These are phyloP conservation scores for Nannobrachium achirus DNA, from an alignment of 2,113 vertebrate genomes.

Conservation along the genomic window DNA sequence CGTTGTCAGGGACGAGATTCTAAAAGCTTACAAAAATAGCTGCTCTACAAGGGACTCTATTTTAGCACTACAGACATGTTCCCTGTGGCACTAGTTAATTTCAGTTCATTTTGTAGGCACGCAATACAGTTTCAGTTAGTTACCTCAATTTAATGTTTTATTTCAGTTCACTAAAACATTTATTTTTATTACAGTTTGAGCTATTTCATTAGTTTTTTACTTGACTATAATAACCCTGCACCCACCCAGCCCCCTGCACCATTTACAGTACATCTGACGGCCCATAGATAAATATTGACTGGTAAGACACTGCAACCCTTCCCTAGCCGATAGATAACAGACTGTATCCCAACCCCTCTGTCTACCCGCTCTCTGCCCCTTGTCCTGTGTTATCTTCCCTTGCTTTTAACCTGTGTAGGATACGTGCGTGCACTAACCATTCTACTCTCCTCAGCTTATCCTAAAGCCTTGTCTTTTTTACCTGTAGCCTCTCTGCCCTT, in stretches of 20 bases:
- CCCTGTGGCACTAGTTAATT: no score
- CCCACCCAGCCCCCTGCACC: neutral
- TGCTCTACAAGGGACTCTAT: no score
- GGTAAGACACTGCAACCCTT: conserved; percentile 19
- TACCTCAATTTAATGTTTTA: no score
- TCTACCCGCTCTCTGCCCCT: conserved; percentile 59
- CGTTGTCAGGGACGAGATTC: no score
- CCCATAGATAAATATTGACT: conserved; percentile 27
- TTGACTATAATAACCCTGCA: neutral
- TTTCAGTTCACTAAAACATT: no score
- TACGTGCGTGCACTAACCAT: conserved; percentile 72
- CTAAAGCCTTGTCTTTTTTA: conserved; percentile 60
- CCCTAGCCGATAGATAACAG: neutral
- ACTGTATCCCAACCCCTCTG: conserved; percentile 39
- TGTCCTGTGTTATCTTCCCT: conserved; percentile 65
- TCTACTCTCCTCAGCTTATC: conserved; percentile 63
- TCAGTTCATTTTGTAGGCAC: no score
- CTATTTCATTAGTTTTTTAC: no score
- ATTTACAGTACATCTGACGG: conserved; percentile 5
- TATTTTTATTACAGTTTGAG: no score
- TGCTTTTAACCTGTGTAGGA: conserved; percentile 61
- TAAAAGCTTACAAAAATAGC: no score
- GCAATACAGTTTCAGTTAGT: no score
- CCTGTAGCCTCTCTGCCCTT: conserved; percentile 65
- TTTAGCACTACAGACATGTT: no score